These are phyloP conservation scores for Ellobium chinense DNA, from an alignment of 2,888 invertebrate species.

Conservation along the genomic window DNA sequence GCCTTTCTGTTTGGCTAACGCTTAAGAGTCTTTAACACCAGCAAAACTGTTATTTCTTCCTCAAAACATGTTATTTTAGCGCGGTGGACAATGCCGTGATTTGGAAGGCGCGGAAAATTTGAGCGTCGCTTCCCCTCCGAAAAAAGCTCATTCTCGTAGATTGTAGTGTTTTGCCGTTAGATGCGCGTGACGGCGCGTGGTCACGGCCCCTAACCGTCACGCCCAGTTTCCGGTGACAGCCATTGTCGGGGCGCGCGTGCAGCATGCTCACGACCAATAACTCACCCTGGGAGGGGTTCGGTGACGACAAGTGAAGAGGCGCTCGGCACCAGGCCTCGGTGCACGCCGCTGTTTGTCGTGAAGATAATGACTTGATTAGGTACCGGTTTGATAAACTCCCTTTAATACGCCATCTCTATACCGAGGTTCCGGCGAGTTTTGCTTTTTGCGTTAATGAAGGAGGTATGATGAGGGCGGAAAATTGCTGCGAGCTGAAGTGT, in stretches of 20 bases:
- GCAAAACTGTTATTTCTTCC: constrained; percentile 41
- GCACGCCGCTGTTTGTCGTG: constrained; percentile 25
- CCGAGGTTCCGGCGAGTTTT: background rate
- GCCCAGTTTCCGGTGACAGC: constrained; percentile 29
- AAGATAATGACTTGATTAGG: constrained; percentile 40
- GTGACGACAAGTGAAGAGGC: constrained; percentile 3
- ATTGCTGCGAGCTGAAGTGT: background rate
- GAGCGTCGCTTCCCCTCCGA: background rate
- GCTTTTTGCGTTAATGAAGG: no score
- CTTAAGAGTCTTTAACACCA: background rate
- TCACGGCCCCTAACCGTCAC: background rate
- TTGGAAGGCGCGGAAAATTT: background rate
- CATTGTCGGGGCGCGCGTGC: constrained; percentile 16
- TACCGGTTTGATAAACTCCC: constrained; percentile 17
- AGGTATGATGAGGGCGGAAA: background rate
- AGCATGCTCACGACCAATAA: constrained; percentile 31
- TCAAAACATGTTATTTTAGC: constrained; percentile 40
- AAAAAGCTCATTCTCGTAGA: constrained; percentile 13
- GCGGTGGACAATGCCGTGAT: background rate
- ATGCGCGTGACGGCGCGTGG: constrained; percentile 26
- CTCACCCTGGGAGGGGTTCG: constrained; percentile 3
- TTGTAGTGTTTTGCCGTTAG: background rate
- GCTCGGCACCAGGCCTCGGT: background rate
- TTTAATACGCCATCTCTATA: constrained; percentile 15
- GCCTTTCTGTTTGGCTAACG: constrained; percentile 21